A percentile compares a stretch with the other conserved stretches of the same genome.
These are phyloP conservation scores for Porites rus DNA, from an alignment of 92 coral and sea anemone genomes.

Conservation along the genomic window DNA sequence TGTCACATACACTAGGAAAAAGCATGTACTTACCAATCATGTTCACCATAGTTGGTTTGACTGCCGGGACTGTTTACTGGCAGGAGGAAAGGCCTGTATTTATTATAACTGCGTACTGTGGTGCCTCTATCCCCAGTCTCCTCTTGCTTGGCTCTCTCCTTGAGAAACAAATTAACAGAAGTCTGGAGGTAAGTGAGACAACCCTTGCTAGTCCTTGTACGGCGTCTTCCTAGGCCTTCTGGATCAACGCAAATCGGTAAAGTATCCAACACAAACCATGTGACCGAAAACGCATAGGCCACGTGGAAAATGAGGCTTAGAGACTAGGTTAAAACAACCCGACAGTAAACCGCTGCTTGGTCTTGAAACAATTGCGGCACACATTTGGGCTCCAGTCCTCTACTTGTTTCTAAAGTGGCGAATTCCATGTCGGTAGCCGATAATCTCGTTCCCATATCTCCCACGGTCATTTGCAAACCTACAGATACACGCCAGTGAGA, in stretches of 20 bases:
- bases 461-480: no score
- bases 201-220: no score
- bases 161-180: slow-evolving; percentile 49
- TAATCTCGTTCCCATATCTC: no score
- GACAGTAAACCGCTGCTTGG: no score
- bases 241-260: not conserved
- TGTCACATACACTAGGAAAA: slow-evolving; percentile 1
- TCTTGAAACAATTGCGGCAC: no score
- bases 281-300: not conserved
- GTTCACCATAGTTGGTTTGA: slow-evolving; percentile 35
- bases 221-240: no score
- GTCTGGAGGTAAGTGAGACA: slow-evolving; percentile 50
- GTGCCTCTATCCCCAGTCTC: slow-evolving; percentile 66
- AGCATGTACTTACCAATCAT: slow-evolving; percentile 21
- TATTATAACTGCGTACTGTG: slow-evolving; percentile 61
- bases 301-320: no score
- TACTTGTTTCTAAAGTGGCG: no score
- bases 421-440: no score
- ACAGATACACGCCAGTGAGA: no score
- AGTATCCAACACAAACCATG: not conserved
- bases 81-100: slow-evolving; percentile 39
- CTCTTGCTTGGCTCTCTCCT: slow-evolving; percentile 67
- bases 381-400: no score
- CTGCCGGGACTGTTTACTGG: slow-evolving; percentile 62
- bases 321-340: no score